These are phyloP conservation scores for Anthopleura sola DNA, from an alignment of 64 coral and sea anemone genomes.

Conservation along the genomic window DNA sequence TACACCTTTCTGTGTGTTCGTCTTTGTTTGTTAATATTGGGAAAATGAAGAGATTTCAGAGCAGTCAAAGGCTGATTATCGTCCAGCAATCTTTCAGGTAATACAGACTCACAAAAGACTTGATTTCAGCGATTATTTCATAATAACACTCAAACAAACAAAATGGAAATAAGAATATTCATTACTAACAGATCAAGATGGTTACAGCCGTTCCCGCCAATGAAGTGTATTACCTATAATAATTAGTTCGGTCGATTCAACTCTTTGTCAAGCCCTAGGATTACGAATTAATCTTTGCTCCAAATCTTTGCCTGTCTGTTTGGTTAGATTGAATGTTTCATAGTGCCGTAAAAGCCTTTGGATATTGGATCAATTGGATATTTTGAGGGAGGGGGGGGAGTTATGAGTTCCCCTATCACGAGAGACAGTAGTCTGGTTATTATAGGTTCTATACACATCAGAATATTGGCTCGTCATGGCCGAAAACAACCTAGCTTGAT, in stretches of 20 bases:
- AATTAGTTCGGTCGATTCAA: conserved; percentile 9
- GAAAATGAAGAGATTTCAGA: neutral
- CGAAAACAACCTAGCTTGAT: neutral
- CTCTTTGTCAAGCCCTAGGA: neutral
- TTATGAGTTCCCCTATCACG: neutral
- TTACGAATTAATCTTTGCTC: neutral
- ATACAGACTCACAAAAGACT: conserved; percentile 9
- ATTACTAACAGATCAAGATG: conserved; percentile 7
- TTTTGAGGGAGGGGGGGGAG: neutral
- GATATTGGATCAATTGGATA: neutral
- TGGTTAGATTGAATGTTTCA: neutral
- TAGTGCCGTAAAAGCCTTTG: neutral
- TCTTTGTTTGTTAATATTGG: conserved; percentile 8
- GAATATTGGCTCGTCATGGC: neutral
- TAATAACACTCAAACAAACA: conserved; percentile 12
- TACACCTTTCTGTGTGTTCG: neutral
- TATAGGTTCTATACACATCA: neutral
- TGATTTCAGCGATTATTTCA: conserved; percentile 13
- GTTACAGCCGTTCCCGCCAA: neutral
- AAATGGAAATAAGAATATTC: conserved; percentile 11
- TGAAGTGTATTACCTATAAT: conserved; percentile 2
- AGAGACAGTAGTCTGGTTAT: neutral
- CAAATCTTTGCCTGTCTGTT: neutral
- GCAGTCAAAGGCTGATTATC: conserved; percentile 8
- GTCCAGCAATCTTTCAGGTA: neutral